These are phyloP conservation scores for Protosalanx chinensis DNA, from an alignment of 2,797 vertebrate species.

Conservation along the genomic window DNA sequence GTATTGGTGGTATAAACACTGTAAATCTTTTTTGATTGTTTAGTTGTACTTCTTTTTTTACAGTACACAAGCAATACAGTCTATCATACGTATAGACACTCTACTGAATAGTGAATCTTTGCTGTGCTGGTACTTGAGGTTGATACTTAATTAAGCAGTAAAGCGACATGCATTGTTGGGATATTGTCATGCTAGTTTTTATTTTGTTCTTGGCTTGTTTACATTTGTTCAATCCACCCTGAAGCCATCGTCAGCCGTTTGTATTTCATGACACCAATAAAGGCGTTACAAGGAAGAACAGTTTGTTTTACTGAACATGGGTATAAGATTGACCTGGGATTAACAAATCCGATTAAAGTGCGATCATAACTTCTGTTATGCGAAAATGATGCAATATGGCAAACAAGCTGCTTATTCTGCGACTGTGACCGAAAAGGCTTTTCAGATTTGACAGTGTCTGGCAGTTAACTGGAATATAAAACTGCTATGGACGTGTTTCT, in stretches of 20 bases:
- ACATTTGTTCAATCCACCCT: conserved; percentile 22
- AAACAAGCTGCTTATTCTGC: conserved; percentile 37
- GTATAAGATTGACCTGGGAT: conserved; percentile 11
- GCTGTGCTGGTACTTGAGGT: conserved; percentile 3
- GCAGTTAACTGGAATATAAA: conserved; percentile 48
- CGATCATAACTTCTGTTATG: conserved; percentile 50
- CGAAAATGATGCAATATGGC: conserved; percentile 50
- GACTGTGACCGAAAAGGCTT: conserved; percentile 53
- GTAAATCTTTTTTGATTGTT: no score
- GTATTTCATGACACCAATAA: conserved; percentile 23
- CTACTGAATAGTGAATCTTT: background rate
- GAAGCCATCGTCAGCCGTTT: conserved; percentile 13
- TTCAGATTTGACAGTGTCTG: conserved; percentile 30
- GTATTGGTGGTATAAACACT: no score
- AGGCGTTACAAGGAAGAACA: background rate
- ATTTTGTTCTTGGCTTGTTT: background rate
- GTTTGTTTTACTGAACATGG: background rate
- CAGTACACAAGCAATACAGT: no score
- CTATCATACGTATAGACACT: background rate
- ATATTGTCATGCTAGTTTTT: conserved; percentile 25
- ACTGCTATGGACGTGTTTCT: conserved; percentile 46
- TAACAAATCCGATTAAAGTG: conserved; percentile 56
- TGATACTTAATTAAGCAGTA: conserved; percentile 66
- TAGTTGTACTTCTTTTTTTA: no score
- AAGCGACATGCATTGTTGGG: conserved; percentile 51